Evolutionary conservation across 64 coral and sea anemone genomes (phyloP).

Genomic region (Montipora cactus): DNA sequence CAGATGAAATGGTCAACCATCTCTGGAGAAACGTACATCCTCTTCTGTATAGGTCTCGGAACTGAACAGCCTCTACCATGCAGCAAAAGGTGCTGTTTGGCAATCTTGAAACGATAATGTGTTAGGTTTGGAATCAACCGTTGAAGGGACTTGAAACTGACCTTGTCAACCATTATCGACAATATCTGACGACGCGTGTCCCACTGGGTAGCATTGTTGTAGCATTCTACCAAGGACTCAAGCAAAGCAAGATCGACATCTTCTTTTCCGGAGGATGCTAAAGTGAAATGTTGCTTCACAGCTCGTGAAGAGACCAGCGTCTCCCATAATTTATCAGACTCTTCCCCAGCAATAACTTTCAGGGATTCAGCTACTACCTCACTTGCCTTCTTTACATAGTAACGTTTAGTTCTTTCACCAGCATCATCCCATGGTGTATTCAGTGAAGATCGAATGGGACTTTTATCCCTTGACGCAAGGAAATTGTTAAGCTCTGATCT

Average conservation of each 20-base stretch:
- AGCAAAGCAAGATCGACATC: background rate
- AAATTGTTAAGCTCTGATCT: too few relatives aligned
- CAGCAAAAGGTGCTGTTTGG: constrained; percentile 67
- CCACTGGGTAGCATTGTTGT: constrained; percentile 57
- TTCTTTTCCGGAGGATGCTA: constrained; percentile 15
- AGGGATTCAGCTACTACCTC: constrained; percentile 37
- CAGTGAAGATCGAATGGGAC: too few relatives aligned
- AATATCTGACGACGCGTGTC: constrained; percentile 64
- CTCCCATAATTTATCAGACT: background rate
- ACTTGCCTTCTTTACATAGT: constrained; percentile 45
- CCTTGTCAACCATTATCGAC: constrained; percentile 73
- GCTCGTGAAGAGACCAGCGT: constrained; percentile 15
- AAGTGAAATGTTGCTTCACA: too few relatives aligned
- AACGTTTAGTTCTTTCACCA: constrained; percentile 58
- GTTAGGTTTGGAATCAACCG: constrained; percentile 62
- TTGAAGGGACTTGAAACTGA: constrained; percentile 59
- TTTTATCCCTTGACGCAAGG: too few relatives aligned
- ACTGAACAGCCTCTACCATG: constrained; percentile 69
- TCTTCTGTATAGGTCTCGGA: background rate
- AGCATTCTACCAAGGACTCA: too few relatives aligned
- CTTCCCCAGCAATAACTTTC: constrained; percentile 54
- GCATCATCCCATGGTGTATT: constrained; percentile 22
- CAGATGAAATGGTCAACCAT: too few relatives aligned
- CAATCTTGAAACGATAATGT: constrained; percentile 70
- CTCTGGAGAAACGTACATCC: too few relatives aligned